Base-by-base conservation (phyloP, 1,140 invertebrate species). In the Drosophila equinoxialis region DNA sequence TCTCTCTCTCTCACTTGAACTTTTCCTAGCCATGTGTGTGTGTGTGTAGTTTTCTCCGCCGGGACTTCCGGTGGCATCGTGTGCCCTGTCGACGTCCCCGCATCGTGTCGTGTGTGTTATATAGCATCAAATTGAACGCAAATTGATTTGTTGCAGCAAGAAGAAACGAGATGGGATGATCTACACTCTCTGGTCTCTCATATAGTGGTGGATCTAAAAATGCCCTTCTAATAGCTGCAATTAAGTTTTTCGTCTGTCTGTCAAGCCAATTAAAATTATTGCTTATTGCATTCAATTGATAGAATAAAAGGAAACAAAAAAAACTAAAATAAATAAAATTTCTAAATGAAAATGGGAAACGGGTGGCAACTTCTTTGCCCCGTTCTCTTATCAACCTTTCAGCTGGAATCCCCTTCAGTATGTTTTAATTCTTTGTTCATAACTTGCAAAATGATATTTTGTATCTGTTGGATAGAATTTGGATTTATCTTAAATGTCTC, bases 81-180 rank as follows among this genome's bases (percentile, higher is more conserved):
- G 67, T 68, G 65, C 7, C 11, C 66, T 30, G 51, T 65, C n/a
- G 3, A 4, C 14, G 17, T 51, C 17, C 45, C 45, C 45, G 45
- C 45, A 51, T 51, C 17, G 8, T 51, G 17, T 51, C 17, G 45
- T 51, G 45, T 51, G 45, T 23, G 58, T 39, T 39, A 39, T 74
- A 60, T 74, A 60, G 67, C 61, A 55, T 45, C 39, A 77, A 77
- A 77, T 77, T 77, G 73, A 77, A 77, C 74, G 74, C 75, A 71
- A 77, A 77, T 77, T 77, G 74, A 77, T 77, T 77, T 77, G 74
- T 71, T 62, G 74, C 74, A 48, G 63, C 41, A 10, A 26, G 41
- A 26, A 39, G 58, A 60, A 41, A n/a, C 41, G 26, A 68, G 11
- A 45, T 13, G 10, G 68, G 8, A 42, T 23, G 13, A 62, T 51